A percentile compares a stretch with the other conserved stretches of the same genome.
Conservation (phyloP, 2,888 invertebrate species). For the Campaea margaritaria region DNA sequence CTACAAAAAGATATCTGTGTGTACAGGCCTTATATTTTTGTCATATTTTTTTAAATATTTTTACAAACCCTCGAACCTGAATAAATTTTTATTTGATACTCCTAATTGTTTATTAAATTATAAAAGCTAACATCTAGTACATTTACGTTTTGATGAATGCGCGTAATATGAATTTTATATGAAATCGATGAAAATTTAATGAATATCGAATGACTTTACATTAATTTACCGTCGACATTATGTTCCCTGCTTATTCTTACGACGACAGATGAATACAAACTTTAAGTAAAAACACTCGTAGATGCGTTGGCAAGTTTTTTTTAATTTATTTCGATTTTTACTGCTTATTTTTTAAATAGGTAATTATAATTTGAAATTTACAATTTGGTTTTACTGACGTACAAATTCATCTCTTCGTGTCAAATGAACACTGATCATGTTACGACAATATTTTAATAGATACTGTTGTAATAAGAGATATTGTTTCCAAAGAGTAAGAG, state of each 20-base stretch:
- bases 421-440: neutral
- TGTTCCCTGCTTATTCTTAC: constrained; percentile 25
- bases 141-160: constrained; percentile 18
- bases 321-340: constrained; percentile 11
- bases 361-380: constrained; percentile 6
- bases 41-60: constrained; percentile 24
- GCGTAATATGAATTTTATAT: constrained; percentile 16
- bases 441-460: no score
- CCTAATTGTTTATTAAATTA: constrained; percentile 47
- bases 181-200: constrained; percentile 1
- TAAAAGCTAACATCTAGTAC: constrained; percentile 40
- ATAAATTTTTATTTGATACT: constrained; percentile 45
- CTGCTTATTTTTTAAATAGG: constrained; percentile 13
- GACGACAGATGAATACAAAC: neutral
- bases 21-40: constrained; percentile 24
- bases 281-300: constrained; percentile 4
- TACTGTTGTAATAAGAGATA: no score
- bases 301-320: constrained; percentile 26
- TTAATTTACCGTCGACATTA: neutral
- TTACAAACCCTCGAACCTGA: constrained; percentile 27
- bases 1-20: constrained; percentile 14
- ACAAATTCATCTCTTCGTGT: neutral
- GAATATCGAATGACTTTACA: no score
- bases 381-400: constrained; percentile 8
- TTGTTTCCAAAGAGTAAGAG: no score